Evolutionary conservation across 2,797 vertebrate species (phyloP), one percentile per base, ranked within the genome.

Genomic region (Arvicola amphibius): DNA sequence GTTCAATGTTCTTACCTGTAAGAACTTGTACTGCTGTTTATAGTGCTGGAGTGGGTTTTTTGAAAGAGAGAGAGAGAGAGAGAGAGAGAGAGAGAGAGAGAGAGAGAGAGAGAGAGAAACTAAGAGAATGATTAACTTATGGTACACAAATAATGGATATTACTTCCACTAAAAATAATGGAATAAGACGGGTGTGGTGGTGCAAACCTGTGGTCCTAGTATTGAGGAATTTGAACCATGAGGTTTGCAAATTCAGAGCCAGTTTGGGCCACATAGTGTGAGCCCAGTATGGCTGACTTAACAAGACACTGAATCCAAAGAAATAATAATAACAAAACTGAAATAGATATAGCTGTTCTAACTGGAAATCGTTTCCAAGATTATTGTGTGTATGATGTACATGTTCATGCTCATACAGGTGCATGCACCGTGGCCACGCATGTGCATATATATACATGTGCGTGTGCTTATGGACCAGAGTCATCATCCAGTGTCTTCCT

Each of bases 131-230:
- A 84, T 77, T 93, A 91, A 94, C 67, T 56, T 81, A 61, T 43
- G 51, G 25, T 37, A 43, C 6, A 71, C 2, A 48, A 10, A 46
- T 59, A 63, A 87, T 77, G 23, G 53, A 77, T 59, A 43, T 73
- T 88, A 73, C 14, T 53, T 27, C 14, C 29, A 46, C 69, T 95
- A 84, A 94, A 96, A 96, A 92, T 79, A 87, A 34, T 48, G 78
- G 46, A 37, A 21, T 69, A 27, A 51, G 23, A 69, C 21, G 37
- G 46, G 7, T 73, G n/a, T 73, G 25, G 14, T 43, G 79, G 23
- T 29, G 17, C 9, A 40, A 29, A 40, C 25, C 67, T 73, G n/a
- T 40, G 7, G 34, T 13, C 85, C 34, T 9, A 43, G n/a, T 19
- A 59, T 17, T 88, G 16, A 43, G 48, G n/a, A 19, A 25, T 25